Conservation (phyloP, 2,113 vertebrate species). For the Crocuta crocuta region DNA sequence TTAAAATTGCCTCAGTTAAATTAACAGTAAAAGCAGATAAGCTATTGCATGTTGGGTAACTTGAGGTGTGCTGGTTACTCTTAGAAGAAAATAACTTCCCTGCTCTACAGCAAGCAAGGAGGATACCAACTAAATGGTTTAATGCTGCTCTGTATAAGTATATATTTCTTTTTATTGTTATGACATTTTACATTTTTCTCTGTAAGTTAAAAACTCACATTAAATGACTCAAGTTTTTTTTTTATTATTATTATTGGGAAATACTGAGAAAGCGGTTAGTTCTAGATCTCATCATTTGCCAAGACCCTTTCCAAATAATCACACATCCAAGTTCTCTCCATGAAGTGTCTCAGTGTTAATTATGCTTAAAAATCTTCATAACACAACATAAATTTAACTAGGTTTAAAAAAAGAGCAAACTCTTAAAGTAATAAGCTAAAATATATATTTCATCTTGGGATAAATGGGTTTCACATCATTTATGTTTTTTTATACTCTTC, state of each 20-base stretch:
- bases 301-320: background rate
- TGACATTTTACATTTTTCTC: background rate
- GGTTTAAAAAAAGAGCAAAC: background rate
- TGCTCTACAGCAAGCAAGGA: background rate
- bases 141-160: background rate
- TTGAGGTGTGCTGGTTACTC: background rate
- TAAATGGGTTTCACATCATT: background rate
- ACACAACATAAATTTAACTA: background rate
- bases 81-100: background rate
- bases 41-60: background rate
- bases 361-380: slow-evolving; percentile 6
- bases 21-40: background rate
- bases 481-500: background rate
- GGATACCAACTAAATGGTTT: background rate
- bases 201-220: background rate
- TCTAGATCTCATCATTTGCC: background rate
- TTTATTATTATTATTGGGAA: background rate
- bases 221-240: background rate
- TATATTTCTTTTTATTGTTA: background rate
- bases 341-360: background rate
- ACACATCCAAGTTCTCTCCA: background rate
- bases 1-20: background rate
- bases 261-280: background rate
- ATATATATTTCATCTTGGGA: background rate
- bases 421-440: background rate